Conservation (phyloP, 2,888 invertebrate species). For the Ormyrus nitidulus region DNA sequence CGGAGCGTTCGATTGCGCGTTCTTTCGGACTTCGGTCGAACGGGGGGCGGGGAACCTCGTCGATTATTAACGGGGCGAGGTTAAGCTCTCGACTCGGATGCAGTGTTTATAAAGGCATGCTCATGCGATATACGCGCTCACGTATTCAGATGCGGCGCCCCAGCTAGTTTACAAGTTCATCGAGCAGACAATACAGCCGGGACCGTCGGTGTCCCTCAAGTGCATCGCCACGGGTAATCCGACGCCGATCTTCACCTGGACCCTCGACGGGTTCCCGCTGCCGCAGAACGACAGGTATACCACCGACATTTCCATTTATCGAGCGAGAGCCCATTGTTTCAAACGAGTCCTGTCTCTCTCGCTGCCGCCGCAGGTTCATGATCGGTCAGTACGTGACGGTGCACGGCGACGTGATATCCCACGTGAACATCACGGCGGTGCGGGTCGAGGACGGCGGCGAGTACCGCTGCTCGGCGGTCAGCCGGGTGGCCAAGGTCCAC, state of each 20-base stretch:
- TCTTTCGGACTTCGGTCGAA: too few species aligned
- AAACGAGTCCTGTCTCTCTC: neutral
- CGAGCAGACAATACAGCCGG: conserved; percentile 93
- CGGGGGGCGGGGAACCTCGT: too few species aligned
- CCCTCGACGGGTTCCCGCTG: conserved; percentile 90
- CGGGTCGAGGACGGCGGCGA: conserved; percentile 94
- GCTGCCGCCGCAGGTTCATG: conserved; percentile 80
- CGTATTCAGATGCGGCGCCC: conserved; percentile 86
- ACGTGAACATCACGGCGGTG: conserved; percentile 91
- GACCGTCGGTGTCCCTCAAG: conserved; percentile 92
- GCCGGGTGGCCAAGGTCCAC: conserved; percentile 86
- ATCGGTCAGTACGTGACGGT: conserved; percentile 94
- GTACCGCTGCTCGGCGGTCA: conserved; percentile 90
- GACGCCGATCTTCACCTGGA: conserved; percentile 94
- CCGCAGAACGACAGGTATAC: conserved; percentile 83
- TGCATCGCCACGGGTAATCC: conserved; percentile 97
- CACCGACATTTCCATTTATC: neutral
- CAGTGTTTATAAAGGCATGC: too few species aligned
- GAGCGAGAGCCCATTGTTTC: neutral
- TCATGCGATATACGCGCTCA: conserved; percentile 3
- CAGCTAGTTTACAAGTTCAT: conserved; percentile 94
- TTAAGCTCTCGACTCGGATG: too few species aligned
- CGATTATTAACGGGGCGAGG: too few species aligned
- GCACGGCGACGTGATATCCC: conserved; percentile 94
- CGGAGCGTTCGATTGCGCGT: too few species aligned